Evolutionary conservation across 1,140 invertebrate species (phyloP).

Genomic region (Drosophila dunni): DNA sequence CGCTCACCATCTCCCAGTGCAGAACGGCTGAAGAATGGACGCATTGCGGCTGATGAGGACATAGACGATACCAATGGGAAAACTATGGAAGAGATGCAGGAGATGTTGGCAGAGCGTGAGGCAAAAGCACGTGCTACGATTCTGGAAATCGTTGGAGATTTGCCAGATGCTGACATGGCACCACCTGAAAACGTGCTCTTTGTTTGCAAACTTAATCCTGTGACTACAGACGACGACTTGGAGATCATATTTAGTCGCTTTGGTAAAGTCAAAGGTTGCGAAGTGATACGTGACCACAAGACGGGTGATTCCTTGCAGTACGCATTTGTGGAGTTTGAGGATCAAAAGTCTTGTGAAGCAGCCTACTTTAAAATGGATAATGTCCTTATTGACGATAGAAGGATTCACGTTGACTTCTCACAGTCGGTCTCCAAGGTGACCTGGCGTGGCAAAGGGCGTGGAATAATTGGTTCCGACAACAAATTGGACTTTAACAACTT

Average conservation of each 20-base stretch:
- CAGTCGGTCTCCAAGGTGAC: constrained; percentile 98
- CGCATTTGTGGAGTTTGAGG: constrained; percentile 99
- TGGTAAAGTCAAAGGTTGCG: constrained; percentile 97
- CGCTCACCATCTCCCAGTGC: constrained; percentile 94
- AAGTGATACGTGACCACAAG: constrained; percentile 98
- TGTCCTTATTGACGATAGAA: constrained; percentile 98
- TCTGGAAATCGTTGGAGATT: constrained; percentile 98
- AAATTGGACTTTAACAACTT: constrained; percentile 76
- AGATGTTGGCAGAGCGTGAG: constrained; percentile 95
- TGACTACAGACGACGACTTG: constrained; percentile 98
- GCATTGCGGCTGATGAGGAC: constrained; percentile 97
- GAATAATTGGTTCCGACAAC: constrained; percentile 84
- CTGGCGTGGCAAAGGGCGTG: constrained; percentile 94
- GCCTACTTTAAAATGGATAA: constrained; percentile 99
- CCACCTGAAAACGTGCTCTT: constrained; percentile 99
- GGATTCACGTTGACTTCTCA: constrained; percentile 99
- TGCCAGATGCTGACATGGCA: constrained; percentile 98
- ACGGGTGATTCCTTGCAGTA: constrained; percentile 98
- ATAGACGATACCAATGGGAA: constrained; percentile 96
- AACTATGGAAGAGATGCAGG: constrained; percentile 92
- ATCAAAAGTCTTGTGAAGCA: constrained; percentile 97
- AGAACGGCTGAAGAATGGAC: constrained; percentile 91
- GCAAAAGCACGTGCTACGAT: constrained; percentile 98
- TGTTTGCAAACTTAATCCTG: constrained; percentile 99
- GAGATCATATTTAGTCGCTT: constrained; percentile 99